Evolutionary conservation across 1,140 invertebrate genomes (phyloP), one percentile per base, ranked within the genome.

Genomic region (Apolygus lucorum): DNA sequence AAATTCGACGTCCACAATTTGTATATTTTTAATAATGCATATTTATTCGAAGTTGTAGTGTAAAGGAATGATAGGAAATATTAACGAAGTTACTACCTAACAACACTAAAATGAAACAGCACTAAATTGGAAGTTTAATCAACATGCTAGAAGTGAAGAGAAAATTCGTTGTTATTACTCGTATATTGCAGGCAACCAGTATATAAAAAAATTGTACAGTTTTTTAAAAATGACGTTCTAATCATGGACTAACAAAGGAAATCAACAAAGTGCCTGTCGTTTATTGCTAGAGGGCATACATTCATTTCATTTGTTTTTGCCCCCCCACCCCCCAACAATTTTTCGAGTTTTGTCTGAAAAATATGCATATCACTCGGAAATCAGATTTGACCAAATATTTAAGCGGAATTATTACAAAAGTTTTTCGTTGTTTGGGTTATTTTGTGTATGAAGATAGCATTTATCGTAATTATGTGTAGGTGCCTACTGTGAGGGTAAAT

Each of bases 151-250:
- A 11, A 49, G 17, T 49, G 8, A 11, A 49, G 17, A 49, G 8
- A 49, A 49, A 49, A 11, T 11, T 49, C 34, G 34, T 49, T 49
- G 8, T 49, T 49, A 49, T 49, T 49, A 49, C 8, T 17, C 17
- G 34, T 49, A 49, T 17, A 49, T 17, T 11, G 17, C 34, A 49
- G 34, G 34, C 34, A n/a, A 49, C 34, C 34, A 11, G 34, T 49
- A 49, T n/a, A n/a, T n/a, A n/a, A n/a, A 49, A 49, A 49, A 49
- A 49, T 49, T 49, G 34, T 49, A 49, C 34, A 49, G 34, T 49
- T 49, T 49, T 49, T 49, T 49, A 49, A 11, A 49, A 49, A 11
- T 11, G 34, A 8, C 8, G 17, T 49, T 49, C 8, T 17, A 8
- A 11, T 49, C 34, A 49, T 49, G 34, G 17, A 49, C 34, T 49